A percentile compares a stretch with the other conserved stretches of the same genome.
Conservation (phyloP, 2,113 vertebrate genomes). For the human region DNA sequence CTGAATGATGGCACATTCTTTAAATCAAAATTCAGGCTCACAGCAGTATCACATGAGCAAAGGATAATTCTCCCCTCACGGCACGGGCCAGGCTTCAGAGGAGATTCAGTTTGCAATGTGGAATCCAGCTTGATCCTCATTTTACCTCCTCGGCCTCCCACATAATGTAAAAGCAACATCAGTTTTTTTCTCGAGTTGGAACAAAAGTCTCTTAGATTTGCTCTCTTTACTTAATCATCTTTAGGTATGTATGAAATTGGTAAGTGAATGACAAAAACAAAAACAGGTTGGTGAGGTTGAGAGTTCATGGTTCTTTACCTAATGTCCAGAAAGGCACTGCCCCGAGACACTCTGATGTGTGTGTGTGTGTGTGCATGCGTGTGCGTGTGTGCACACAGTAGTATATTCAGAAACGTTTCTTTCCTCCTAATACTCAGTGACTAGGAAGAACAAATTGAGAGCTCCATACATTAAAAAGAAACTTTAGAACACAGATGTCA, state of each 20-base stretch:
- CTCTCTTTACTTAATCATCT: slow-evolving; percentile 43
- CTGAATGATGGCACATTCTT: slow-evolving; percentile 66
- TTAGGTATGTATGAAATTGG: slow-evolving; percentile 74
- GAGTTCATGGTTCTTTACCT: not conserved
- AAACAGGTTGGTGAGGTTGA: not conserved
- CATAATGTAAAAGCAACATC: slow-evolving; percentile 62
- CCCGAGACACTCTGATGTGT: not conserved
- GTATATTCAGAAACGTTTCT: not conserved
- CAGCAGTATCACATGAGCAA: slow-evolving; percentile 51
- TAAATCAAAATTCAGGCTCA: slow-evolving; percentile 68
- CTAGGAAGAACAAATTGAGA: not conserved
- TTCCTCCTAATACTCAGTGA: not conserved
- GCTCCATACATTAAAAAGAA: not conserved
- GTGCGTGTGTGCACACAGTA: not conserved
- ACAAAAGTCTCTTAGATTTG: slow-evolving; percentile 72
- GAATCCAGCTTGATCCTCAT: slow-evolving; percentile 66
- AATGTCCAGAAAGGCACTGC: not conserved
- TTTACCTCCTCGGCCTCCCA: not conserved
- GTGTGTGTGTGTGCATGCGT: not conserved
- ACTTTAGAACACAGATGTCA: not conserved
- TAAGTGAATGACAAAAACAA: slow-evolving; percentile 24
- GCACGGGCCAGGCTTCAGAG: slow-evolving; percentile 41
- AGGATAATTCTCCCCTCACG: slow-evolving; percentile 50
- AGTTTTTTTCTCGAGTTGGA: slow-evolving; percentile 52
- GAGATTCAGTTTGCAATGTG: slow-evolving; percentile 73